phyloP scores from a whole-genome alignment of 1,140 invertebrate species.

The Ctenoplectra terminalis region DNA sequence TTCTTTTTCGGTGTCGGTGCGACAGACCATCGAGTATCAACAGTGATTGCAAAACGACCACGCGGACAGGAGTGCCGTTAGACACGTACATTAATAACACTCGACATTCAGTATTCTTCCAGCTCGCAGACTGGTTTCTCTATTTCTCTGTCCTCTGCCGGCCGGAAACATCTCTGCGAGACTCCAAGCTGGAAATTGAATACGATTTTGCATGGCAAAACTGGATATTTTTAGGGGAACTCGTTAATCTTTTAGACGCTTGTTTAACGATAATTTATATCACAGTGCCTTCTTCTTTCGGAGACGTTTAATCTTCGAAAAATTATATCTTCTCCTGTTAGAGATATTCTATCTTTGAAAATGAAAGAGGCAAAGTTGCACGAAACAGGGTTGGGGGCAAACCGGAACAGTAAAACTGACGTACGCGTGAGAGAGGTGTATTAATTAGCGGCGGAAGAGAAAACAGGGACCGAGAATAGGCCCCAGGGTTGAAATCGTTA shows the following conservation, averaged over 20 bases:
- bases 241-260: background rate
- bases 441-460: slow-evolving; percentile 74
- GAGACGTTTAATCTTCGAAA: background rate
- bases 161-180: slow-evolving; percentile 3
- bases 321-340: no score
- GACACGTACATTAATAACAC: slow-evolving; percentile 53
- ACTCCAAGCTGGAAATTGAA: background rate
- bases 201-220: slow-evolving; percentile 16
- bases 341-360: background rate
- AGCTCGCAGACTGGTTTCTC: slow-evolving; percentile 42
- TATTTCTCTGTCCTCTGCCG: slow-evolving; percentile 30
- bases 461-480: slow-evolving; percentile 66
- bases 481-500: slow-evolving; percentile 69
- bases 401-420: slow-evolving; percentile 52
- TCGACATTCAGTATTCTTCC: slow-evolving; percentile 50
- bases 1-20: slow-evolving; percentile 36
- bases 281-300: background rate
- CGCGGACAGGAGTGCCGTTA: slow-evolving; percentile 51
- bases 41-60: slow-evolving; percentile 53
- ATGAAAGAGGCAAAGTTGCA: background rate
- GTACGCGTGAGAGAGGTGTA: slow-evolving; percentile 60
- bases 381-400: background rate
- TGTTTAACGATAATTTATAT: background rate
- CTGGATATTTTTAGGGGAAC: background rate
- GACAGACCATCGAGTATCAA: slow-evolving; percentile 53